These are phyloP conservation scores for Trachelus iudaicus DNA, from an alignment of 2,888 invertebrate genomes.

Conservation along the genomic window DNA sequence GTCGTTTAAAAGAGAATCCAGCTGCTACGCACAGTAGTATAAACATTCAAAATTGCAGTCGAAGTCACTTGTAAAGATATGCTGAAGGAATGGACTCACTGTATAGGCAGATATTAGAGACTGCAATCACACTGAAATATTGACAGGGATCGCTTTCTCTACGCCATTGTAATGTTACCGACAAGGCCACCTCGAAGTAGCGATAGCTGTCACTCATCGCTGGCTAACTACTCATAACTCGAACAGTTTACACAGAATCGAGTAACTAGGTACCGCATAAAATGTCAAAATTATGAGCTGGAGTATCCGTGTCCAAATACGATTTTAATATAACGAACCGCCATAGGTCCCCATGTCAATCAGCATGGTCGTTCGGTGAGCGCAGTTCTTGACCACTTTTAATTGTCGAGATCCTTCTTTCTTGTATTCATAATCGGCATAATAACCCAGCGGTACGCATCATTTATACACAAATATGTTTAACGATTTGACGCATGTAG, in stretches of 20 bases:
- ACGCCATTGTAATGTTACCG: conserved; percentile 27
- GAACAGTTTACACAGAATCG: conserved; percentile 20
- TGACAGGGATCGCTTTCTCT: background rate
- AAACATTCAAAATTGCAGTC: background rate
- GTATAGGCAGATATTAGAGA: background rate
- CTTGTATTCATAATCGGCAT: background rate
- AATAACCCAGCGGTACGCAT: conserved; percentile 5
- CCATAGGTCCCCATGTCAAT: conserved; percentile 33
- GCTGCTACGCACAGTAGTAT: background rate
- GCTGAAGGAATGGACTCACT: background rate
- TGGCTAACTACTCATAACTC: conserved; percentile 28
- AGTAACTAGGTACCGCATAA: conserved; percentile 22
- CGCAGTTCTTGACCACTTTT: conserved; percentile 29
- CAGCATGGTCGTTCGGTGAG: conserved; percentile 22
- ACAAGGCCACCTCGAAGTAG: conserved; percentile 24
- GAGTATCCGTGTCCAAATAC: conserved; percentile 10
- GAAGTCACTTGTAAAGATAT: too few species aligned
- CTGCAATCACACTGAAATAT: background rate
- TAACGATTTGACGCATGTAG: conserved; percentile 1
- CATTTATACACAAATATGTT: background rate
- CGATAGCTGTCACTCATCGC: conserved; percentile 23
- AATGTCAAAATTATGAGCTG: conserved; percentile 30
- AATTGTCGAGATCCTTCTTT: conserved; percentile 36
- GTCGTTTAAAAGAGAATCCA: background rate
- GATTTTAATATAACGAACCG: conserved; percentile 15